phyloP scores from a whole-genome alignment of 2,113 vertebrate species.

The Egretta garzetta region DNA sequence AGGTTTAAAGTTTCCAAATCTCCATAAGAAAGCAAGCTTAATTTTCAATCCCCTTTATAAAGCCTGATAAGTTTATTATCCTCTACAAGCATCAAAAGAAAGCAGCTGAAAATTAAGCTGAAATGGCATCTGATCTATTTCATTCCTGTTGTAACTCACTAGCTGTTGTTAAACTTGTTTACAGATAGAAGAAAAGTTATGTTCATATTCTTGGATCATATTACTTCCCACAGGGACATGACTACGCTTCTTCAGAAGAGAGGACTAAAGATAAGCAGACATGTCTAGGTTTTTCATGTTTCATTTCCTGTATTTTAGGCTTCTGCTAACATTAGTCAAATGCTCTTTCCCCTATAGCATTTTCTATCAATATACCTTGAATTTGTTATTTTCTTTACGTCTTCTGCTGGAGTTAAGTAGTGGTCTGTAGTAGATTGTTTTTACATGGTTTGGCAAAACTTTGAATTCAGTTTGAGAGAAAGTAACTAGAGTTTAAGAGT shows the following conservation, averaged over 20 bases:
- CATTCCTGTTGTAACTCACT: not conserved
- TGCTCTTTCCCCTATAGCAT: not conserved
- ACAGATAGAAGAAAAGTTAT: conserved; percentile 34
- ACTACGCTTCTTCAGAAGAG: not conserved
- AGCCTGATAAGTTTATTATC: conserved; percentile 53
- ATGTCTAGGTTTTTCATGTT: not conserved
- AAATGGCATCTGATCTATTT: conserved; percentile 13
- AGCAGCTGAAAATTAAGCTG: conserved; percentile 48
- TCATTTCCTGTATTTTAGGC: not conserved
- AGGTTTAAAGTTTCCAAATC: conserved; percentile 75
- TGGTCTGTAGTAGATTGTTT: not conserved
- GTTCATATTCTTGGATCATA: not conserved
- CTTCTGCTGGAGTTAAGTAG: not conserved
- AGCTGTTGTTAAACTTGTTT: conserved; percentile 46
- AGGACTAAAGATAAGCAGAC: not conserved
- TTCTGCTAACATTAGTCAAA: not conserved
- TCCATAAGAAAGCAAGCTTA: conserved; percentile 65
- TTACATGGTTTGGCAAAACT: not conserved
- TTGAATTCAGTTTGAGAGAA: not conserved
- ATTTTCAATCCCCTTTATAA: conserved; percentile 41
- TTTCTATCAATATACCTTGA: not conserved
- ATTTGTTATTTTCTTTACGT: not conserved
- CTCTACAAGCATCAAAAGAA: conserved; percentile 24
- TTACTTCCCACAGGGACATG: conserved; percentile 8
- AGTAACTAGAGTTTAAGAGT: not conserved